Percentiles rank a stretch among this genome's conserved stretches.
Evolutionary conservation across 2,797 vertebrate species (phyloP).

Genomic region (Pangasius djambal): DNA sequence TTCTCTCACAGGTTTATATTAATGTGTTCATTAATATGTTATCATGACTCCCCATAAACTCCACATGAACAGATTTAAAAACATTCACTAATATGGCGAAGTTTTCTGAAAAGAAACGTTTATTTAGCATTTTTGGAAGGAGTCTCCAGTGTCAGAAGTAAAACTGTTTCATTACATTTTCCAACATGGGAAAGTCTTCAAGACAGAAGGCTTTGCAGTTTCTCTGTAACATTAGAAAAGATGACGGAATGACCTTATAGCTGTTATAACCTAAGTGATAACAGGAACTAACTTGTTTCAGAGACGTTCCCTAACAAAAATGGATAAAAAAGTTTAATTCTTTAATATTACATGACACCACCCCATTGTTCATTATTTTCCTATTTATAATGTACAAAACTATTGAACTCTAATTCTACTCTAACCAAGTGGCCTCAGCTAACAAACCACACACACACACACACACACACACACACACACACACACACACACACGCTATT

Average conservation of each 20-base stretch:
- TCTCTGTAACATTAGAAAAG: background rate
- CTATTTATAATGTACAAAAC: background rate
- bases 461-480: background rate
- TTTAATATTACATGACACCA: background rate
- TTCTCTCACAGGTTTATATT: background rate
- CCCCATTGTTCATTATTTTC: background rate
- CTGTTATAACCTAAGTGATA: no score
- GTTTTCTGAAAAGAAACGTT: no score
- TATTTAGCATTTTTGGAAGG: background rate
- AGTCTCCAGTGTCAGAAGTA: slow-evolving; percentile 1
- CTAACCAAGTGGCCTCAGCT: background rate
- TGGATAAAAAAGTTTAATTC: background rate
- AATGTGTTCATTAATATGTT: background rate
- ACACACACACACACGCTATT: background rate
- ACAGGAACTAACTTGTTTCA: no score
- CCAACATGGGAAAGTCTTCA: background rate
- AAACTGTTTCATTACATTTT: background rate
- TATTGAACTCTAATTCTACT: background rate
- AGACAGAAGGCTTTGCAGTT: background rate
- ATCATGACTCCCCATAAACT: background rate
- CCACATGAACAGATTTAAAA: background rate
- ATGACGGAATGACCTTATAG: background rate
- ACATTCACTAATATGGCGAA: no score
- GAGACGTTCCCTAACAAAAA: background rate
- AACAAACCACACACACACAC: background rate